A percentile compares a stretch with the other conserved stretches of the same genome.
These are phyloP conservation scores for Phymastichus coffea DNA, from an alignment of 1,140 invertebrate genomes.

Conservation along the genomic window DNA sequence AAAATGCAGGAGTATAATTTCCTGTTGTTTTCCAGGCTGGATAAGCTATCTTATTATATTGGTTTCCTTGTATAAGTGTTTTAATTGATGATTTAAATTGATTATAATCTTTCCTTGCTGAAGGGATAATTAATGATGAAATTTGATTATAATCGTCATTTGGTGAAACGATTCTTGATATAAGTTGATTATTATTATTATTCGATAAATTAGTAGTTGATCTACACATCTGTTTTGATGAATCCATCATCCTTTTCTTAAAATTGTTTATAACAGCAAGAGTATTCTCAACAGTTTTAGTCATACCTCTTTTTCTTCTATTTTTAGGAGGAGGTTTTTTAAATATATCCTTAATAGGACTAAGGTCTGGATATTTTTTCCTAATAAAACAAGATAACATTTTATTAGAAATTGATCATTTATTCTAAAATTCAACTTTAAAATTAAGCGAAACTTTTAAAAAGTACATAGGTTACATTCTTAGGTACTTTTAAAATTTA, in stretches of 20 bases:
- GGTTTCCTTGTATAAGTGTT: not conserved
- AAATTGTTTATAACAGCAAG: constrained; percentile 4
- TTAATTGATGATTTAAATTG: not conserved
- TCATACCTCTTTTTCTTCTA: not conserved
- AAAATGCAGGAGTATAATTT: constrained; percentile 13
- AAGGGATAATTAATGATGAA: not conserved
- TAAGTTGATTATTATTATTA: not conserved
- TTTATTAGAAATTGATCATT: not conserved
- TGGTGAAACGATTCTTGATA: not conserved
- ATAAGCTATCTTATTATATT: not conserved
- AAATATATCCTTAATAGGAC: not conserved
- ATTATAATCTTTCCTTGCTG: not conserved
- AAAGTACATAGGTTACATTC: too few relatives aligned
- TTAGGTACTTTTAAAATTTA: not conserved
- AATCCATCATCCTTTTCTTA: constrained; percentile 1
- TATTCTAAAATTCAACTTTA: not conserved
- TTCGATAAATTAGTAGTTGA: too few relatives aligned
- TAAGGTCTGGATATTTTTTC: constrained; percentile 9
- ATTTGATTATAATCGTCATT: too few relatives aligned
- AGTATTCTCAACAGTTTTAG: not conserved
- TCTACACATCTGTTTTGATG: too few relatives aligned
- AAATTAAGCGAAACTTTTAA: too few relatives aligned
- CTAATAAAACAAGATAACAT: constrained; percentile 6
- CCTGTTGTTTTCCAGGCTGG: constrained; percentile 7
- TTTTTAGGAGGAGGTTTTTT: not conserved